phyloP scores from a whole-genome alignment of 2,888 invertebrate species.

The Clepsis dumicolana region DNA sequence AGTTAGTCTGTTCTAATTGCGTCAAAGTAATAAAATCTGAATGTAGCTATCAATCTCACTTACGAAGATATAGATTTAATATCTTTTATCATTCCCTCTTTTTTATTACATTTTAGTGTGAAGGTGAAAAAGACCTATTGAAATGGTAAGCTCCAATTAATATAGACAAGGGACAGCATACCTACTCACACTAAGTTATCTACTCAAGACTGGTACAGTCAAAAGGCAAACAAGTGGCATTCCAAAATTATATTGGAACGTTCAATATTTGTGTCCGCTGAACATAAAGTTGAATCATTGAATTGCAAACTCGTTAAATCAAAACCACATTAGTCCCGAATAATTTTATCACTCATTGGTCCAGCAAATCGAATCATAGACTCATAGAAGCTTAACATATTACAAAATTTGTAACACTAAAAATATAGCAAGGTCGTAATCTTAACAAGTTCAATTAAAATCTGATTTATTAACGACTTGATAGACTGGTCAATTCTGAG shows the following conservation, averaged over 20 bases:
- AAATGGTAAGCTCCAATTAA: too few relatives aligned
- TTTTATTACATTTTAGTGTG: too few relatives aligned
- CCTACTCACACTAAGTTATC: not conserved
- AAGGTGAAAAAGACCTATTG: too few relatives aligned
- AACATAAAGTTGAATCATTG: slow-evolving; percentile 19
- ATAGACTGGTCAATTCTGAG: slow-evolving; percentile 35
- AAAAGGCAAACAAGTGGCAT: not conserved
- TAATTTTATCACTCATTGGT: slow-evolving; percentile 31
- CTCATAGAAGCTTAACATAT: slow-evolving; percentile 10
- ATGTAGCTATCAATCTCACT: too few relatives aligned
- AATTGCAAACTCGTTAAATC: slow-evolving; percentile 25
- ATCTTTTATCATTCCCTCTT: too few relatives aligned
- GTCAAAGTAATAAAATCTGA: too few relatives aligned
- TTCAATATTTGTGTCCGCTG: slow-evolving; percentile 2
- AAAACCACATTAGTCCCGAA: slow-evolving; percentile 35
- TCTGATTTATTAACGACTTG: slow-evolving; percentile 39
- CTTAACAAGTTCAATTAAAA: slow-evolving; percentile 36
- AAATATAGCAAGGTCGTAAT: slow-evolving; percentile 23
- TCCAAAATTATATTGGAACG: not conserved
- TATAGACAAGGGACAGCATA: too few relatives aligned
- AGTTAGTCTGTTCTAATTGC: too few relatives aligned
- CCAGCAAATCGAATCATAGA: slow-evolving; percentile 23
- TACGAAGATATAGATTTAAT: too few relatives aligned
- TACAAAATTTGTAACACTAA: slow-evolving; percentile 28
- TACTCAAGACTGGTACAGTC: not conserved